Evolutionary conservation across 2,797 vertebrate genomes (phyloP).

Genomic region (Argya squamiceps): DNA sequence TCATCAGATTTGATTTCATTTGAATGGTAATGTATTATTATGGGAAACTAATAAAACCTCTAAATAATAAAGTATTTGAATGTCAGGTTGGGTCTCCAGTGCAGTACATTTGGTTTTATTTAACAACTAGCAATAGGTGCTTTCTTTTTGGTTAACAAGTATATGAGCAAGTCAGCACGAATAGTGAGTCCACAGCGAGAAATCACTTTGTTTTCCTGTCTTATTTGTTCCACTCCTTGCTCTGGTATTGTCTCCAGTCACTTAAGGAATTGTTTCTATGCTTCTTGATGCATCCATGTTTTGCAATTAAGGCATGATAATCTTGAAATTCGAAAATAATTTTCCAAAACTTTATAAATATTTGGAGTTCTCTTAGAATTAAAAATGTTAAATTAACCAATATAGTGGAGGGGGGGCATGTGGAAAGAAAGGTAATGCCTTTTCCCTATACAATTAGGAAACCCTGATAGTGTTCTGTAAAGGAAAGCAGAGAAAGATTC

Average conservation of each 20-base stretch:
- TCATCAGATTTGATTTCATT: conserved; percentile 13
- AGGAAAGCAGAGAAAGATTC: not conserved
- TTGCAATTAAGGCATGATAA: not conserved
- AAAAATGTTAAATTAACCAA: not conserved
- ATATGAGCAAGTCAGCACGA: not conserved
- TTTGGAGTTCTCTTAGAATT: not conserved
- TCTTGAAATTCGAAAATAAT: not conserved
- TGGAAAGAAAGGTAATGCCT: not conserved
- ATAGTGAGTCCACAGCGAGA: not conserved
- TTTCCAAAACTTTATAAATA: not conserved
- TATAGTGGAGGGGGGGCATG: accelerated
- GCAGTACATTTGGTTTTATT: conserved; percentile 40
- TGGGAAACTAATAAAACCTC: conserved; percentile 17
- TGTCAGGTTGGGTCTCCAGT: not conserved
- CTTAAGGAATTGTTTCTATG: not conserved
- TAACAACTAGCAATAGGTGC: not conserved
- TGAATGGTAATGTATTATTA: conserved; percentile 8
- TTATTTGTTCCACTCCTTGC: not conserved
- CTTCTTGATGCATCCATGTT: not conserved
- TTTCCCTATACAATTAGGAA: not conserved
- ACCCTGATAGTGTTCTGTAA: not conserved
- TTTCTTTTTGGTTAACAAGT: conserved; percentile 36
- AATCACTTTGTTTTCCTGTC: not conserved
- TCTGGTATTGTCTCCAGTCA: not conserved
- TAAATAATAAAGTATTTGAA: conserved; percentile 29